A percentile compares a stretch with the other conserved stretches of the same genome.
phyloP scores from a whole-genome alignment of 2,888 invertebrate species.

The Phyto melanocephala region DNA sequence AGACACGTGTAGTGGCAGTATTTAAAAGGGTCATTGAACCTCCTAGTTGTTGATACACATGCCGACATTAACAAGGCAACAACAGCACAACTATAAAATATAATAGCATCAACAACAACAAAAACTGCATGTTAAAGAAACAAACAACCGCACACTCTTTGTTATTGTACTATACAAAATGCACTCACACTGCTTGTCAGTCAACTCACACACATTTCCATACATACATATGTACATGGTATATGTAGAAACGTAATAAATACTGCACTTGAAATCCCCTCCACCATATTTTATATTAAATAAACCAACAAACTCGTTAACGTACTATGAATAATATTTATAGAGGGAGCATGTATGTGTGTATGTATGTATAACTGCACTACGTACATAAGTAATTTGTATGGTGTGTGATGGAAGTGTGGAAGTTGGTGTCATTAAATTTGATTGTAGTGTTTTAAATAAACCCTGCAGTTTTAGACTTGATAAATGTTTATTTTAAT shows the following conservation, averaged over 20 bases:
- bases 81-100: slow-evolving; percentile 35
- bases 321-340: neutral
- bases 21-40: slow-evolving; percentile 74
- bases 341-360: neutral
- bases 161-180: neutral
- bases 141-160: neutral
- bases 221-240: no score
- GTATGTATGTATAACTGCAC: neutral
- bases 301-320: neutral
- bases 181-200: neutral
- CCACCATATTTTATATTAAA: neutral
- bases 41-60: slow-evolving; percentile 51
- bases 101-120: slow-evolving; percentile 29
- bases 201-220: neutral
- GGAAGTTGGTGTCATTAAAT: no score
- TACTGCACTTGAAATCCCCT: slow-evolving; percentile 31
- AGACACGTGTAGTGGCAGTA: slow-evolving; percentile 63
- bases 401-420: slow-evolving; percentile 29
- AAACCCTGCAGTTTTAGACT: no score
- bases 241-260: no score
- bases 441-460: no score
- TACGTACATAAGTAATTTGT: neutral
- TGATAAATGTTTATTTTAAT: no score
- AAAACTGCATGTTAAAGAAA: slow-evolving; percentile 7
- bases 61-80: slow-evolving; percentile 35